Conservation (phyloP, 2,888 invertebrate species). For the Crioceris asparagi region DNA sequence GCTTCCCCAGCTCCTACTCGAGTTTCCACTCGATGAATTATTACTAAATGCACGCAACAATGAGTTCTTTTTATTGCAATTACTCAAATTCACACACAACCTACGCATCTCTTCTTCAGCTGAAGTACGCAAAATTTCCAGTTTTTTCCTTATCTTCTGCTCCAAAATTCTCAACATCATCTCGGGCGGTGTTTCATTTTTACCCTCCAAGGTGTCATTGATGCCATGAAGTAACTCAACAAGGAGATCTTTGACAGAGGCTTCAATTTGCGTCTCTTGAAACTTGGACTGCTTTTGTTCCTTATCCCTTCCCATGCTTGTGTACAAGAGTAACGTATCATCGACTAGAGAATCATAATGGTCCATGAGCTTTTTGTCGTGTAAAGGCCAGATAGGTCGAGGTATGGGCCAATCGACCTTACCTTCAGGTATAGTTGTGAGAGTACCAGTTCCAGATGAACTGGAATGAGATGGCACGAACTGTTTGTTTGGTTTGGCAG, state of each 20-base stretch:
- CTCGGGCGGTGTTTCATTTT: constrained; percentile 31
- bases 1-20: constrained; percentile 25
- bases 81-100: constrained; percentile 35
- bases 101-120: constrained; percentile 38
- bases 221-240: constrained; percentile 35
- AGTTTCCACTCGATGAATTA: constrained; percentile 32
- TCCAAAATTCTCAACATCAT: constrained; percentile 35
- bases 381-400: constrained; percentile 37
- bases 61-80: constrained; percentile 33
- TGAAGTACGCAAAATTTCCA: constrained; percentile 29
- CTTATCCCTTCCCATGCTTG: constrained; percentile 30
- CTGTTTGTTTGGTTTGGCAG: constrained; percentile 23
- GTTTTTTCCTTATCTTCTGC: constrained; percentile 31
- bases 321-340: constrained; percentile 35
- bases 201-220: constrained; percentile 34
- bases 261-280: constrained; percentile 20
- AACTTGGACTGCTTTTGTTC: constrained; percentile 11
- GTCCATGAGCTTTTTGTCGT: constrained; percentile 16
- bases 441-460: constrained; percentile 29
- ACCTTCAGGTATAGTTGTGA: constrained; percentile 41
- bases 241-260: constrained; percentile 35
- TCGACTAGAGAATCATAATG: constrained; percentile 35
- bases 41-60: constrained; percentile 34
- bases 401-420: constrained; percentile 36
- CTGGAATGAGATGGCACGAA: constrained; percentile 27